These are phyloP conservation scores for Notoglanidium macrostoma DNA, from an alignment of 2,797 vertebrate genomes.

Conservation along the genomic window DNA sequence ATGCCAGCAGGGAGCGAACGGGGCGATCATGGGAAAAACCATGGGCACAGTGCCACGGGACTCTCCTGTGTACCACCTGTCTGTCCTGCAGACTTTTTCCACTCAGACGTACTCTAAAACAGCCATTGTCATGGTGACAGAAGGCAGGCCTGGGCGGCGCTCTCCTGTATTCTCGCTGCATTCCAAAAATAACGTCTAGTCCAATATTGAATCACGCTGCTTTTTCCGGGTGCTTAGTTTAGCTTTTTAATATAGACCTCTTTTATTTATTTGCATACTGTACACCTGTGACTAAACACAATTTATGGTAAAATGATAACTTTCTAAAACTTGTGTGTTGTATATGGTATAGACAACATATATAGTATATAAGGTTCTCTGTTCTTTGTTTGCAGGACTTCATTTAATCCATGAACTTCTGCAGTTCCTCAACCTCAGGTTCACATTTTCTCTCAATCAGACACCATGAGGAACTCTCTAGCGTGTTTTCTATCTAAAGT, in stretches of 20 bases:
- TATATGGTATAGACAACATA: neutral
- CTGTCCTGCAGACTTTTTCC: conserved; percentile 77
- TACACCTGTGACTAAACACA: neutral
- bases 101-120: conserved; percentile 71
- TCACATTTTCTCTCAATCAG: neutral
- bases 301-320: neutral
- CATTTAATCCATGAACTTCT: neutral
- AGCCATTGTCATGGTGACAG: conserved; percentile 75
- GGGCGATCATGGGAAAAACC: conserved; percentile 49
- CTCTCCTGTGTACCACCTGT: conserved; percentile 77
- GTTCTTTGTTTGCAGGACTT: neutral
- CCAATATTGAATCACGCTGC: conserved; percentile 71
- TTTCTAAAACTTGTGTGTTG: neutral
- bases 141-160: conserved; percentile 73
- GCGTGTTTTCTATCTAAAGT: neutral
- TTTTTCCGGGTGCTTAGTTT: conserved; percentile 71
- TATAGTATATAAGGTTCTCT: neutral
- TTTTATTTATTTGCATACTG: neutral
- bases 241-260: conserved; percentile 42
- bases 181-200: conserved; percentile 74
- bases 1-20: conserved; percentile 29
- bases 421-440: neutral
- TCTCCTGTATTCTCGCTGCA: conserved; percentile 59
- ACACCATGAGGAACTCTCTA: neutral
- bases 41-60: conserved; percentile 69